Evolutionary conservation across 2,888 invertebrate species (phyloP), one percentile per base, ranked within the genome.

Genomic region (Tiliacea aurago): DNA sequence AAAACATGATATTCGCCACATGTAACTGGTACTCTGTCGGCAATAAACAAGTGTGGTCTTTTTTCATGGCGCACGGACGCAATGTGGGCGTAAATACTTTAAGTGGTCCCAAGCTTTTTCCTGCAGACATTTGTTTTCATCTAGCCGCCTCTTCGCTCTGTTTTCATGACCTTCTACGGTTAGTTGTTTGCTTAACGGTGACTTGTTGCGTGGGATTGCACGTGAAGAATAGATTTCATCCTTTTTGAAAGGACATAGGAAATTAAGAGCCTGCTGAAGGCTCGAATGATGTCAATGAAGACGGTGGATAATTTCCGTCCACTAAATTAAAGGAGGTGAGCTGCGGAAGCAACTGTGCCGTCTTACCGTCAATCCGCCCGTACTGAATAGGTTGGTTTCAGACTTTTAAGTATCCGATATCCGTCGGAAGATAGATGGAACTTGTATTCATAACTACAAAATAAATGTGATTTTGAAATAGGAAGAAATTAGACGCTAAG

Each of bases 111-210:
- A 70, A 76, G 78, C 78, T 80, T 84, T 84, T 78, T 64, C 63
- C 63, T 71, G 53, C 80, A 84, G 78, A 76, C 76, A 78, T 84
- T 85, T 74, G 73, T 84, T 81, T 76, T 80, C 80, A 73, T 85
- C 37, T 55, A 81, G 45, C 66, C 56, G 56, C 59, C 55, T 73
- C 67, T 53, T 71, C 47, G n/a, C 68, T 75, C 61, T 56, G 69
- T 80, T 77, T 73, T 71, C 70, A 70, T 75, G 68, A 72, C 59
- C 65, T 73, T 76, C 61, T 59, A 55, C 23, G 20, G 43, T 49
- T 43, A 63, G 65, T 71, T 56, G 64, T 79, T 69, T 81, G 47
- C 49, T 69, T 56, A 76, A 49, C 45, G 49, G 49, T 56, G 33
- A 81, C 81, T 81, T 84, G 79, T 85, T 84, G 81, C 76, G 71